Base-by-base conservation (phyloP, 1,140 invertebrate genomes). In the Globodera ellingtonae region DNA sequence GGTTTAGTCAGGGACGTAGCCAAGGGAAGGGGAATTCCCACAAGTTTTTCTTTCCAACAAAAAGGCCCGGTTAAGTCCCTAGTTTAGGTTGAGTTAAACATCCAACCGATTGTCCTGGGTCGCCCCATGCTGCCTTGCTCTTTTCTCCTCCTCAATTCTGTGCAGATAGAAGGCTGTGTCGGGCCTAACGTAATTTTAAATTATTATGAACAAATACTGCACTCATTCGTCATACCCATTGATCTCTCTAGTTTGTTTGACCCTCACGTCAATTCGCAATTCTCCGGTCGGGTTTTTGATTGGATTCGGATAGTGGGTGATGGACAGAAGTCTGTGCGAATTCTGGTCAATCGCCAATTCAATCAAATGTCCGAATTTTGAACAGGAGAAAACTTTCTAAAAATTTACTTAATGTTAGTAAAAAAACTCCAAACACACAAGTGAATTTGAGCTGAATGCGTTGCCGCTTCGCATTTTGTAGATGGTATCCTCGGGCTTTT, bases 141-240 rank as follows among this genome's bases (percentile, higher is more conserved):
- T 79, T 72, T 86, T 83, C 62, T 89, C 87, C 21, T 84, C 80
- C 65, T 88, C 88, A 59, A 89, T 74, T 81, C 86, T 86, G 48
- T 87, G 84, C 46, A 89, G 74, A 79, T 89, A 89, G 5, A 88
- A 73, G 0, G 84, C 78, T 4, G 87, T 88, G 44, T 89, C 87
- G 4, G 87, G 87, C 21, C 81, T 86, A 86, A 9, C n/a, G 10
- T n/a, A 35, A 9, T 70, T 44, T 24, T 50, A 65, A 6, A 52
- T 52, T 56, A 77, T 56, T 50, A 85, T 82, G n/a, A 7, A 80
- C 6, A 47, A 70, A 80, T 75, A 21, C 8, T 80, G 9, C 6
- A 21, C 7, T 81, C 10, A 4, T 65, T 6, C 15, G n/a, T 84
- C 66, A 52, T 79, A 46, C 52, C 35, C 48, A 67, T 52, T 52